A percentile compares a stretch with the other conserved stretches of the same genome.
Conservation (phyloP, 2,888 invertebrate species). For the Pollenia angustigena region DNA sequence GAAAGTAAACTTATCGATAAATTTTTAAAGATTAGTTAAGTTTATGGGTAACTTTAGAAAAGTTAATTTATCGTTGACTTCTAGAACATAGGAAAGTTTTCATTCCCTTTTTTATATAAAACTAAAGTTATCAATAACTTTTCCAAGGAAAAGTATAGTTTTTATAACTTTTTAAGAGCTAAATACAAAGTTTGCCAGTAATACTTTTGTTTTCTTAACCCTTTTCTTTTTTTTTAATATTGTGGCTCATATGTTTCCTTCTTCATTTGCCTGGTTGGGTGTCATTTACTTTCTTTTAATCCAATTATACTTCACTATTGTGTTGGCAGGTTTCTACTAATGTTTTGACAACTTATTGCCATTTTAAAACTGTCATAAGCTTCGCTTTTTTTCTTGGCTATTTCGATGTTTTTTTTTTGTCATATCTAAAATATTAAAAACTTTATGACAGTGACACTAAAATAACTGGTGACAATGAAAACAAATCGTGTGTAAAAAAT, state of each 20-base stretch:
- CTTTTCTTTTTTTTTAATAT: not conserved
- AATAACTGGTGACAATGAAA: constrained; percentile 42
- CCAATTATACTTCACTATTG: constrained; percentile 55
- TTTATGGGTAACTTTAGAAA: too few species aligned
- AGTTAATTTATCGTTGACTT: too few species aligned
- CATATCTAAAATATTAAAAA: constrained; percentile 31
- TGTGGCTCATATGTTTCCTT: not conserved
- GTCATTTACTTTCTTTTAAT: constrained; percentile 58
- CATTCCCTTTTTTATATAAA: too few species aligned
- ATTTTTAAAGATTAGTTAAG: too few species aligned
- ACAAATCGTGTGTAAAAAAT: constrained; percentile 58
- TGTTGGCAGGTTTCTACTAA: constrained; percentile 35
- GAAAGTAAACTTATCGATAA: too few species aligned
- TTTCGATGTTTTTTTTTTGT: constrained; percentile 2
- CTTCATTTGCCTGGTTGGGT: not conserved
- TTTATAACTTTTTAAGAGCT: too few species aligned
- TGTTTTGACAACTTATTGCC: constrained; percentile 56
- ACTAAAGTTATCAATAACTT: too few species aligned
- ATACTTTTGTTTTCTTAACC: not conserved
- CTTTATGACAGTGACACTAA: constrained; percentile 50
- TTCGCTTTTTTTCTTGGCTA: not conserved
- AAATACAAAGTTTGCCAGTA: too few species aligned
- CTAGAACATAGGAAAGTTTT: too few species aligned
- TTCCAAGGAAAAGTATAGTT: too few species aligned
- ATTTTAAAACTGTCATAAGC: constrained; percentile 38